Base-by-base conservation (phyloP, 2,797 vertebrate genomes). In the Gambelia wislizenii region DNA sequence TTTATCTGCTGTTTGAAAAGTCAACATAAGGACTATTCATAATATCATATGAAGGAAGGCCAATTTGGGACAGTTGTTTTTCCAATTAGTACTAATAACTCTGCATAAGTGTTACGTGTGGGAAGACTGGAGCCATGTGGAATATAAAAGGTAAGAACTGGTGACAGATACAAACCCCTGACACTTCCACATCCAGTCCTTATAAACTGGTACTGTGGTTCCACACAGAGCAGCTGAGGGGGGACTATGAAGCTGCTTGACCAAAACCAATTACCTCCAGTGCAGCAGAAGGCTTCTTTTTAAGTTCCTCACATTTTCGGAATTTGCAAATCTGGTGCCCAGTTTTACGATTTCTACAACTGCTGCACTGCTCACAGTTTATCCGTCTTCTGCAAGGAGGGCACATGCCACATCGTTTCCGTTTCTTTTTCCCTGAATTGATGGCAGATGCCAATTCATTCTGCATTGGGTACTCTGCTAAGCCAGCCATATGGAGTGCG, bases 291-390 rank as follows among this genome's bases (percentile, higher is more conserved):
- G 99, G 98, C 98, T 99, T 99, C 98, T 99, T 99, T 98, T 99
- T 99, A 97, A 99, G 98, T 98, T 99, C 98, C 97, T 99, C 99
- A 91, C 99, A 99, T 98, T 99, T 99, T 97, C 99, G 98, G 98
- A 99, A 99, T 98, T 99, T 99, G 98, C 99, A 99, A 98, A 99
- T 99, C 98, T 99, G 99, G 97, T 99, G 99, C 97, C 99, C 99
- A 95, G 98, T 98, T 98, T 99, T 99, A 97, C 99, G 98, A 96
- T 99, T 99, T 97, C 98, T 98, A 97, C 99, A 99, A 98, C 98
- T 99, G 98, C 98, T 99, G 97, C 99, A 99, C 98, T 99, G 98
- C 98, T 99, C 99, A 94, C 99, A 99, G 98, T 99, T 99, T 96
- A 98, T 98, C 97, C 98, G 98, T 96, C 99, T 97, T 94, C 98